Conservation (phyloP, 2,113 vertebrate genomes). For the Crotalus tigris region DNA sequence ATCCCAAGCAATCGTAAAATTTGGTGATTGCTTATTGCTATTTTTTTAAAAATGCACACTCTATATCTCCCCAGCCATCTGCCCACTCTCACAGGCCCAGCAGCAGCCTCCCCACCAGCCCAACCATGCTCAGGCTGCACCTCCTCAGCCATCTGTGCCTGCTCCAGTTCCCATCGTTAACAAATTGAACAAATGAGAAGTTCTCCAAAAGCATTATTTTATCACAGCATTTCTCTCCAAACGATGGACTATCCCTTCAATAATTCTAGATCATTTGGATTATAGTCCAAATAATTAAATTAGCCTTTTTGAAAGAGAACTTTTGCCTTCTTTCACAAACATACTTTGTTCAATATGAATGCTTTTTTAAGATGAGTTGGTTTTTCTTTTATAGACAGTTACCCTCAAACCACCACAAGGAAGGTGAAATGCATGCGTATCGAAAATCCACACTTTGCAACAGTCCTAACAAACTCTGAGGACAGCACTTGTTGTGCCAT, state of each 20-base stretch:
- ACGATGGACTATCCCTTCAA: background rate
- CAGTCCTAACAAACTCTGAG: constrained; percentile 78
- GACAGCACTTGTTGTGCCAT: constrained; percentile 70
- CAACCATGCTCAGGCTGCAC: background rate
- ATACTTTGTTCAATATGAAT: background rate
- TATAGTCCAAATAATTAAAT: background rate
- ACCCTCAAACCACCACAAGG: constrained; percentile 7
- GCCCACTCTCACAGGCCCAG: background rate
- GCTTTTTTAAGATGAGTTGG: background rate
- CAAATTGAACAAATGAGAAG: background rate
- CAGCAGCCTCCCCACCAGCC: background rate
- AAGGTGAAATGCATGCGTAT: constrained; percentile 73
- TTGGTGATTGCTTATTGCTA: background rate
- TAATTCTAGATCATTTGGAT: background rate
- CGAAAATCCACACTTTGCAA: constrained; percentile 81
- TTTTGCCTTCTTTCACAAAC: background rate
- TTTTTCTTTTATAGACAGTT: constrained; percentile 47
- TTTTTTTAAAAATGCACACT: background rate
- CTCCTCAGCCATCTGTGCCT: background rate
- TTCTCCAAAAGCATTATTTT: background rate
- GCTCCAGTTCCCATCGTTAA: background rate
- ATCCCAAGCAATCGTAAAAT: background rate
- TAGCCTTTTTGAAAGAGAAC: background rate
- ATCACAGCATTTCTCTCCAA: background rate
- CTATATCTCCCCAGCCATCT: background rate